Percentiles rank a stretch among this genome's conserved stretches.
These are phyloP conservation scores for Melanotaenia trifasciata DNA, from an alignment of 2,797 vertebrate species.

Conservation along the genomic window DNA sequence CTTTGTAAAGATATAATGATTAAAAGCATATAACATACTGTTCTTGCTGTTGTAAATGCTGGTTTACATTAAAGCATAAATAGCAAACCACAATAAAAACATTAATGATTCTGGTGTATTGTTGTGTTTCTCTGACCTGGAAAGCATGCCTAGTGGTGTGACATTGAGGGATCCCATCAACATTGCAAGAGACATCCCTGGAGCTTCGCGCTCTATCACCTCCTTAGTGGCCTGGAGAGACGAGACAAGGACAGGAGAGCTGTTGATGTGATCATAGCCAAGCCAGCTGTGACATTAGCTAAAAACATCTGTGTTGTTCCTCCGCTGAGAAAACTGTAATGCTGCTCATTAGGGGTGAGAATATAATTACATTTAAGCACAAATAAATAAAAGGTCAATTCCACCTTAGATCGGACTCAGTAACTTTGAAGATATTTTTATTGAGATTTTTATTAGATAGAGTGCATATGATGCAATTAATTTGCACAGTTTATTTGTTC, in stretches of 20 bases:
- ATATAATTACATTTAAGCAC: neutral
- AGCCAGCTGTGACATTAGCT: conserved; percentile 1
- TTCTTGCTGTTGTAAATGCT: neutral
- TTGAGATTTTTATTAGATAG: neutral
- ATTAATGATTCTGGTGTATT: neutral
- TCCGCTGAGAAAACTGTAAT: neutral
- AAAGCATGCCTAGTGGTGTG: conserved; percentile 98
- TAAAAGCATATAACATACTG: neutral
- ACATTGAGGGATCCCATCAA: conserved; percentile 99
- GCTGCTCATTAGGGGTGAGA: neutral
- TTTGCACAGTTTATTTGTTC: neutral
- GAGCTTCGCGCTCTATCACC: conserved; percentile 98
- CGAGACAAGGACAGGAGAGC: conserved; percentile 2
- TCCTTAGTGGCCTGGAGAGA: conserved; percentile 96
- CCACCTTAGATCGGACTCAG: neutral
- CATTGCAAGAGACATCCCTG: conserved; percentile 98
- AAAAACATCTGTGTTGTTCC: conserved; percentile 1
- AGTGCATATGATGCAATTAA: neutral
- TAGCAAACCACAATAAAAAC: neutral
- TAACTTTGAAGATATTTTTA: neutral
- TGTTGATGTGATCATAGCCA: conserved; percentile 25
- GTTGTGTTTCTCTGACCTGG: conserved; percentile 81
- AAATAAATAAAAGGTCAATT: neutral
- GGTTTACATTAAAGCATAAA: neutral
- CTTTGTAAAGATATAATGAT: neutral